These are phyloP conservation scores for Sphinx pinastri DNA, from an alignment of 2,888 invertebrate genomes.

Conservation along the genomic window DNA sequence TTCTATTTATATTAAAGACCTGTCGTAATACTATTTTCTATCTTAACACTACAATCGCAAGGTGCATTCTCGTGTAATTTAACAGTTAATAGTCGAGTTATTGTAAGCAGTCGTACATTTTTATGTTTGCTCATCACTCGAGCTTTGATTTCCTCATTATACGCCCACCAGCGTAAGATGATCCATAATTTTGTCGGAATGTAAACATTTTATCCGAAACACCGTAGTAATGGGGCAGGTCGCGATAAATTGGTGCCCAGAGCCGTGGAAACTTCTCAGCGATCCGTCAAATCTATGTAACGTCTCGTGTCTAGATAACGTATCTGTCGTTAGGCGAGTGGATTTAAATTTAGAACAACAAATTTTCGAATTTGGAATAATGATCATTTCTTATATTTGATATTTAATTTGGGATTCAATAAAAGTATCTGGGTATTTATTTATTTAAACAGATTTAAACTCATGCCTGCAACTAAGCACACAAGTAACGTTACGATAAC, in stretches of 20 bases:
- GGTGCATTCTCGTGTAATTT: background rate
- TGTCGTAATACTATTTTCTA: slow-evolving; percentile 1
- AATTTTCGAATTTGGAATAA: slow-evolving; percentile 8
- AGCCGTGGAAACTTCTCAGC: slow-evolving; percentile 47
- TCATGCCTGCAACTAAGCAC: background rate
- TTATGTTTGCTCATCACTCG: slow-evolving; percentile 50
- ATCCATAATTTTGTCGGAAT: slow-evolving; percentile 24
- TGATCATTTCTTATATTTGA: background rate
- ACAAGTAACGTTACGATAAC: background rate
- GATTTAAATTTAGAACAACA: slow-evolving; percentile 26
- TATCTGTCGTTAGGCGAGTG: slow-evolving; percentile 41
- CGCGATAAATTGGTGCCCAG: slow-evolving; percentile 41
- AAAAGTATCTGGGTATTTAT: background rate
- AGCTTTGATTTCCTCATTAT: slow-evolving; percentile 55
- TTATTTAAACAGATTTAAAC: no score
- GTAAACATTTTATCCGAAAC: background rate
- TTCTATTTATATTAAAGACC: slow-evolving; percentile 8
- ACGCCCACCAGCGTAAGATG: slow-evolving; percentile 40
- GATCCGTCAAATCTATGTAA: slow-evolving; percentile 53
- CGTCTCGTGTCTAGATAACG: slow-evolving; percentile 44
- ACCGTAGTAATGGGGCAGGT: slow-evolving; percentile 25
- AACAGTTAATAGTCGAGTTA: background rate
- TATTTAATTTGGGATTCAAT: no score
- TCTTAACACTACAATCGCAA: background rate
- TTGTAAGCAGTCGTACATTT: slow-evolving; percentile 27